Percentiles rank a stretch among this genome's conserved stretches.
phyloP scores from a whole-genome alignment of 2,888 invertebrate species.

The Ophion ventricosus region DNA sequence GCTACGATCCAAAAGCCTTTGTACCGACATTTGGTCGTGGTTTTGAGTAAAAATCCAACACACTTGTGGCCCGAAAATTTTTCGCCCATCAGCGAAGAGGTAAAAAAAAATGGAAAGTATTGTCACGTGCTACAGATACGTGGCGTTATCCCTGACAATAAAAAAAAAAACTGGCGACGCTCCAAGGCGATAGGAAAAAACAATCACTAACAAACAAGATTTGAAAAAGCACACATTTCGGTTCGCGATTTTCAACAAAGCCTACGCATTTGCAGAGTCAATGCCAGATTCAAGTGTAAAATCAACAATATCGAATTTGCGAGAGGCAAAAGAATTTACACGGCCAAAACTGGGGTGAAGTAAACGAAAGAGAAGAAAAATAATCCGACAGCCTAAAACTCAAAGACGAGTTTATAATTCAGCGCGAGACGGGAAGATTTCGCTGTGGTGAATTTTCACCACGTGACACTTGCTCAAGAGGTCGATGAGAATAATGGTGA shows the following conservation, averaged over 20 bases:
- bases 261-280: not conserved
- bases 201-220: not conserved
- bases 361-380: constrained; percentile 27
- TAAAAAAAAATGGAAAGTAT: constrained; percentile 31
- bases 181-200: constrained; percentile 22
- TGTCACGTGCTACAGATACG: constrained; percentile 23
- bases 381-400: constrained; percentile 13
- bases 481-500: constrained; percentile 39
- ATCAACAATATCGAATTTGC: not conserved
- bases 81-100: not conserved
- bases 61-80: too few relatives aligned
- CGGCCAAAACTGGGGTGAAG: not conserved
- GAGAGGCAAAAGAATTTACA: not conserved
- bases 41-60: too few relatives aligned
- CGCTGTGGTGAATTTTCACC: constrained; percentile 60
- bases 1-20: not conserved
- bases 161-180: constrained; percentile 31
- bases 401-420: constrained; percentile 13
- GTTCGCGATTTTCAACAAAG: not conserved
- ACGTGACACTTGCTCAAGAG: constrained; percentile 67
- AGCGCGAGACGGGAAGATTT: constrained; percentile 45
- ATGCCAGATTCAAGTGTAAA: constrained; percentile 50
- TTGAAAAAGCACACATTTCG: not conserved
- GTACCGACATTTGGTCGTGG: not conserved
- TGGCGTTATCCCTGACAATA: constrained; percentile 57